Evolutionary conservation across 2,113 vertebrate genomes (phyloP).

Genomic region (Elgaria multicarinata): DNA sequence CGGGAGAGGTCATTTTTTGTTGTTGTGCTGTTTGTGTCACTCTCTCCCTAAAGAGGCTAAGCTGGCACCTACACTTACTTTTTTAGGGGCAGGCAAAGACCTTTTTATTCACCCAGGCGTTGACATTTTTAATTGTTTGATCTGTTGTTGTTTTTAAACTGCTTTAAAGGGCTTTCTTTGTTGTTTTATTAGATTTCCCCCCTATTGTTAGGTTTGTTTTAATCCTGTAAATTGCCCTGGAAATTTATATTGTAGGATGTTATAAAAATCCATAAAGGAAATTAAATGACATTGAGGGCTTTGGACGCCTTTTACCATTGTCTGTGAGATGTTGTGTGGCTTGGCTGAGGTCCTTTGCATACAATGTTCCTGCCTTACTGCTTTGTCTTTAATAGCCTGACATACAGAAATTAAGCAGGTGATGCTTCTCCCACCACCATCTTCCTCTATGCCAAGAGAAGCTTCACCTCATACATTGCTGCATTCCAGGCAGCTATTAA

Average conservation of each 20-base stretch:
- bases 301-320: neutral
- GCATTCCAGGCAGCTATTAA: neutral
- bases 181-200: no score
- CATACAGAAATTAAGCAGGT: neutral
- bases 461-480: neutral
- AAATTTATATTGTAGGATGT: no score
- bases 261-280: no score
- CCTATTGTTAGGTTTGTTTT: no score
- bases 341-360: neutral
- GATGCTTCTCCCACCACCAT: no score
- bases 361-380: no score
- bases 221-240: no score
- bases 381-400: neutral
- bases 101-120: neutral
- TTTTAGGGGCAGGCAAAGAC: neutral
- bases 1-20: no score
- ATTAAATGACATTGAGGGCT: neutral
- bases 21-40: no score
- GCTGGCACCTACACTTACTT: no score
- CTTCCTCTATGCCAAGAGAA: neutral
- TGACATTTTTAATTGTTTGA: neutral
- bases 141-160: neutral
- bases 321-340: neutral
- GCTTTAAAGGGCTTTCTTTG: neutral
- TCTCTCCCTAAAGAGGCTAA: no score